Percentiles rank a stretch among this genome's conserved stretches.
Evolutionary conservation across 2,113 vertebrate genomes (phyloP).

Genomic region (Pipa parva): DNA sequence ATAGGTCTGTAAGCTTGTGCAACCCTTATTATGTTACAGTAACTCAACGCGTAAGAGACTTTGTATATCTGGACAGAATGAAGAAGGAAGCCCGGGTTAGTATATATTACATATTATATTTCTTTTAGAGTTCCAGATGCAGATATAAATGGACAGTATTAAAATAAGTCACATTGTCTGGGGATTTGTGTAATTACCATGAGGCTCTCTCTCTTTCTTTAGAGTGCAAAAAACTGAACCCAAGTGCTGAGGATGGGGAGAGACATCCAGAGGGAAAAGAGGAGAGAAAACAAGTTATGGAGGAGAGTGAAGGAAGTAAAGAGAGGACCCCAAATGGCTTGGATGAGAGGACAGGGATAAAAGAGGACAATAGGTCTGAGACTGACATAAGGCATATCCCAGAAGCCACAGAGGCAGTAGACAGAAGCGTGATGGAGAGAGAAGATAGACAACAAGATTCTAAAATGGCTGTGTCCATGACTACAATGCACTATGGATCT

Average conservation of each 20-base stretch:
- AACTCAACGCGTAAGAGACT: background rate
- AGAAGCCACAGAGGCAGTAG: background rate
- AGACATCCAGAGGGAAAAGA: background rate
- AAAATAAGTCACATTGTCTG: too few species aligned
- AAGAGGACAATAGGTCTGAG: background rate
- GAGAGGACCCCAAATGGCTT: background rate
- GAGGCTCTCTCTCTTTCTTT: background rate
- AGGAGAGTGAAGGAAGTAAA: background rate
- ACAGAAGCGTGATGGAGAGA: background rate
- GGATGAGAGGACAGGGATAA: background rate
- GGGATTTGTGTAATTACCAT: too few species aligned
- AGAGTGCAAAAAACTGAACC: background rate
- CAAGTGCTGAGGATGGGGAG: background rate
- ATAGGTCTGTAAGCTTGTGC: too few species aligned
- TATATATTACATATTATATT: too few species aligned
- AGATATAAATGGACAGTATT: too few species aligned
- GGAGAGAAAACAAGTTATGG: background rate
- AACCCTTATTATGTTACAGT: slow-evolving; percentile 5
- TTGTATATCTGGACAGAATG: too few species aligned
- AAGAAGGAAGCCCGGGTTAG: slow-evolving; percentile 7
- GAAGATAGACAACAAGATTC: background rate
- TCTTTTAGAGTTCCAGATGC: too few species aligned
- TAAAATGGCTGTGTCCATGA: background rate
- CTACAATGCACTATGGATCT: background rate
- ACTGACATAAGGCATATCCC: background rate